Evolutionary conservation across 2,113 vertebrate genomes (phyloP).

Genomic region (Verasper variegatus): DNA sequence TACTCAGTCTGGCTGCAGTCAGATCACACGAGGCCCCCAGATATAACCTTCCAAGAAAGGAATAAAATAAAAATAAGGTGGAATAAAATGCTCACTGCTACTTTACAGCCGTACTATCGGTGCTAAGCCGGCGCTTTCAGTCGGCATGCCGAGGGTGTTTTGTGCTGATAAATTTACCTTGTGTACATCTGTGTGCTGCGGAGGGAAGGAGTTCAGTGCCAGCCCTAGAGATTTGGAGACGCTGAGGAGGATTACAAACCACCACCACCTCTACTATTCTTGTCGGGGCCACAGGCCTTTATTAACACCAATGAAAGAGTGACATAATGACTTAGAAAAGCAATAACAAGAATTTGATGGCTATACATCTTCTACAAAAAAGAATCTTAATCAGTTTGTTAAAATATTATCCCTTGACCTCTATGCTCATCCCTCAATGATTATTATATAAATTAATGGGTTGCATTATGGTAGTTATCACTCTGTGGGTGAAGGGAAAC

Average conservation of each 20-base stretch:
- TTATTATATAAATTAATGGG: neutral
- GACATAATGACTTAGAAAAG: slow-evolving; percentile 8
- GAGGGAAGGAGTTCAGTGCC: slow-evolving; percentile 26
- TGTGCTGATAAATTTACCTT: slow-evolving; percentile 63
- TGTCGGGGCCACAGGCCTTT: slow-evolving; percentile 32
- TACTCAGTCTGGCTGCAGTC: slow-evolving; percentile 63
- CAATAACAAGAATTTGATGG: neutral
- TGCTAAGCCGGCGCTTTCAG: slow-evolving; percentile 53
- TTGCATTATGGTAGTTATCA: neutral
- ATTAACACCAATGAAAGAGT: slow-evolving; percentile 21
- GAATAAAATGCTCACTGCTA: slow-evolving; percentile 62
- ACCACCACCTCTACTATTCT: neutral
- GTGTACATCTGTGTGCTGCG: slow-evolving; percentile 41
- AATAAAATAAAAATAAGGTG: slow-evolving; percentile 59
- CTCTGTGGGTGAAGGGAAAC: neutral
- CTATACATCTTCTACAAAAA: slow-evolving; percentile 5
- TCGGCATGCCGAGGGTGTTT: slow-evolving; percentile 57
- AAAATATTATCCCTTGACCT: neutral
- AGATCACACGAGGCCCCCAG: slow-evolving; percentile 60
- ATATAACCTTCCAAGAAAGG: slow-evolving; percentile 55
- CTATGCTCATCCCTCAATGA: neutral
- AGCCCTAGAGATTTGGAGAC: slow-evolving; percentile 28
- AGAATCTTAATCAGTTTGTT: neutral
- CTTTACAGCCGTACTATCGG: slow-evolving; percentile 54
- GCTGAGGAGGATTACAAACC: slow-evolving; percentile 50